Evolutionary conservation across 2,888 invertebrate genomes (phyloP).

Genomic region (Volucella inanis): DNA sequence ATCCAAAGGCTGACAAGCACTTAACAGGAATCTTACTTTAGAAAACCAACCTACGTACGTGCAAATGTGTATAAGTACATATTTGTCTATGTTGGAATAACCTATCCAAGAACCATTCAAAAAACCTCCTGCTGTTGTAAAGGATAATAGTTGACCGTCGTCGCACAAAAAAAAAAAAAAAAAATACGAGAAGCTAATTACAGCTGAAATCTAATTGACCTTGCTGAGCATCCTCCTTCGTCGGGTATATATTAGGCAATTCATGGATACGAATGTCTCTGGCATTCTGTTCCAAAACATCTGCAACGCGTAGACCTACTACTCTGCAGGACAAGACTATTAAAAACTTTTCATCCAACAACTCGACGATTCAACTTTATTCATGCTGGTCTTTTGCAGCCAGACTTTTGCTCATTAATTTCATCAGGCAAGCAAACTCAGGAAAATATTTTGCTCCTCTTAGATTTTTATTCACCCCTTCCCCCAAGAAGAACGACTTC

Average conservation of each 20-base stretch:
- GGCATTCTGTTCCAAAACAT: constrained; percentile 9
- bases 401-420: constrained; percentile 65
- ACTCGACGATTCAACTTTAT: constrained; percentile 52
- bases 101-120: constrained; percentile 1
- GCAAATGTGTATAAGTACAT: constrained; percentile 5
- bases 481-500: constrained; percentile 27
- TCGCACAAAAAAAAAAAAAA: background rate
- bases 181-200: too few relatives aligned
- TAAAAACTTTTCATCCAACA: constrained; percentile 58
- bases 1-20: constrained; percentile 29
- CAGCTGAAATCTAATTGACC: background rate
- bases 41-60: background rate
- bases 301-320: constrained; percentile 33
- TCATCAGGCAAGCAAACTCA: constrained; percentile 26
- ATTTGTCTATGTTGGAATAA: background rate
- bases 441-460: constrained; percentile 16
- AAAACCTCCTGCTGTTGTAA: background rate
- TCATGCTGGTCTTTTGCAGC: constrained; percentile 42
- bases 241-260: background rate
- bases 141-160: too few relatives aligned
- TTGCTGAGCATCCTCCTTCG: background rate
- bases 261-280: too few relatives aligned
- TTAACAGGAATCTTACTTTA: background rate
- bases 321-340: constrained; percentile 46
- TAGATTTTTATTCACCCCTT: constrained; percentile 15